Evolutionary conservation across 2,113 vertebrate species (phyloP), one percentile per base, ranked within the genome.

Genomic region (Entelurus aequoreus): DNA sequence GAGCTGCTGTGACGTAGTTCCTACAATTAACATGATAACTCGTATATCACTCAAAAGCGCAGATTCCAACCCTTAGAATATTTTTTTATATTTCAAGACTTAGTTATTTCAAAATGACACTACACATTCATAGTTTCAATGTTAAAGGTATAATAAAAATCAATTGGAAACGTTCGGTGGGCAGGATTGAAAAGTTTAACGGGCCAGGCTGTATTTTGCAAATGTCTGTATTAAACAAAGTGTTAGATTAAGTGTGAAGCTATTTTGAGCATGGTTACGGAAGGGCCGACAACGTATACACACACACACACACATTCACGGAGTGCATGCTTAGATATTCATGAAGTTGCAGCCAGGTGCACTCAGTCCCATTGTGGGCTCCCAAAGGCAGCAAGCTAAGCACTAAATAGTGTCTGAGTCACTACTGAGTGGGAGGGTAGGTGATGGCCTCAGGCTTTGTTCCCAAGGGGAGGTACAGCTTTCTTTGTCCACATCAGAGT

Each of bases 201-300:
- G 28, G 28, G 28, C 28, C 28, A 28, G 28, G 1, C 28, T 28
- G 28, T 28, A 28, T 28, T 28, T 28, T 28, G 28, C 28, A 1
- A 28, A 28, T 28, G 28, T 28, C 28, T 28, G 28, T 28, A 66
- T 62, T 61, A 72, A 50, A 62, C 76, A 57, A 62, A 81, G 76
- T 74, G 77, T 80, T 80, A 84, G 69, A 75, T 65, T 69, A 75
- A 71, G 59, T 54, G 48, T 60, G 21, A 49, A 54, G 71, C 72
- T 84, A 87, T 88, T 84, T 84, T 65, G 21, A 60, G 81, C 51
- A 44, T 58, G 8, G 68, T 69, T 60, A 49, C 72, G 52, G 50
- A 48, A n/a, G 67, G 36, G 61, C 46, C 62, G 42, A 65, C 15
- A 36, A 46, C 11, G 11, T 11, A 40, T 44, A 65, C 46, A 65